Base-by-base conservation (phyloP, 1,140 invertebrate species). In the Calliphora vicina region DNA sequence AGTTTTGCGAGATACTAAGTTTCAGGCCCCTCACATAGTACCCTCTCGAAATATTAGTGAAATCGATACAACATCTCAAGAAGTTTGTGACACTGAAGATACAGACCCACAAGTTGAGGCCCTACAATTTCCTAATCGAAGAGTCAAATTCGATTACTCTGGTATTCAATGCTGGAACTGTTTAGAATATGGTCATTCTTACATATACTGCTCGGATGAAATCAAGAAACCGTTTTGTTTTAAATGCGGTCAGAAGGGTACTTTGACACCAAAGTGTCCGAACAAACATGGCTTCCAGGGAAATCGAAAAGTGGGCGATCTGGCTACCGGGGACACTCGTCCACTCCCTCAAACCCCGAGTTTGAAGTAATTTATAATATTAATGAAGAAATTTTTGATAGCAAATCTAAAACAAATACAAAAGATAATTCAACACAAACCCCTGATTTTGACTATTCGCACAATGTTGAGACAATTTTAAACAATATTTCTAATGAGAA, bases 101-200 rank as follows among this genome's bases (percentile, higher is more conserved):
- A 4, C 15, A 57, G 72, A 74, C 17, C 72, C 72, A n/a, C 72
- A 74, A 29, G 29, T 74, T 15, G 72, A 74, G 72, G 72, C 72
- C 3, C 6, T 74, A 6, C 3, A 74, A 74, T 74, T 74, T n/a
- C 29, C 72, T n/a, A 29, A 27, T 17, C 13, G 13, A 8, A 15
- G 4, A 13, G n/a, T 35, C 27, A 74, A 74, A 15, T 27, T 17
- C 35, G 72, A 74, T 74, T 74, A 74, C 35, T 74, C 72, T 17
- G 26, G 17, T 9, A 74, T 74, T n/a, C 35, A 74, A 74, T 74
- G 72, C 35, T 74, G 72, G 72, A 74, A 74, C n/a, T 74, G 72
- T 23, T 74, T 74, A n/a, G 27, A 27, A 2, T 74, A 35, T 74
- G 27, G 72, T 6, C 72, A 74, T 20, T 74, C 72, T 15, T 57